Conservation (phyloP, 2,888 invertebrate genomes). For the Dicranocentrus wangi region DNA sequence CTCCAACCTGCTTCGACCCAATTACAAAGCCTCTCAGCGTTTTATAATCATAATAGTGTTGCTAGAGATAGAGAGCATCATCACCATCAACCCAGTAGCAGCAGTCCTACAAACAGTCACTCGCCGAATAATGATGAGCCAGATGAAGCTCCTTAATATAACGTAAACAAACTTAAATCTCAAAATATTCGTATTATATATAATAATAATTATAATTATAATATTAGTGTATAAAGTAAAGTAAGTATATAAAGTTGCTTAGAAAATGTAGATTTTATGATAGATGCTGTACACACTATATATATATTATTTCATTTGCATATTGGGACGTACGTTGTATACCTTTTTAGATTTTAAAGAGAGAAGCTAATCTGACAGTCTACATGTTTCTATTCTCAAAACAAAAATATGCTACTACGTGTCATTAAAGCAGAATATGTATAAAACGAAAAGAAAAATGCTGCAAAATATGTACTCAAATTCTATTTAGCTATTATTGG, state of each 20-base stretch:
- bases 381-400: too few species aligned
- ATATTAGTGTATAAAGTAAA: background rate
- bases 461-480: too few species aligned
- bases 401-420: too few species aligned
- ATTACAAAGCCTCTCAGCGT: conserved; percentile 72
- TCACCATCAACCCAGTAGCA: conserved; percentile 65
- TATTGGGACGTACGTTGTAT: too few species aligned
- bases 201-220: background rate
- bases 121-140: conserved; percentile 71
- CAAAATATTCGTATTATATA: conserved; percentile 27
- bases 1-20: conserved; percentile 71
- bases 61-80: conserved; percentile 50
- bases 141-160: conserved; percentile 69
- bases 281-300: background rate
- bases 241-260: too few species aligned
- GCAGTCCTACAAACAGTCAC: conserved; percentile 72
- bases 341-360: too few species aligned
- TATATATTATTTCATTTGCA: background rate
- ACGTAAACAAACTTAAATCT: conserved; percentile 35
- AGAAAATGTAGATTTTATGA: too few species aligned
- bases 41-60: conserved; percentile 68
- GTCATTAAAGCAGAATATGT: too few species aligned
- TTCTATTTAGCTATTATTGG: too few species aligned
- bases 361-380: too few species aligned
- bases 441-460: too few species aligned